Evolutionary conservation across 2,113 vertebrate species (phyloP), one percentile per base, ranked within the genome.

Genomic region (Barbus barbus): DNA sequence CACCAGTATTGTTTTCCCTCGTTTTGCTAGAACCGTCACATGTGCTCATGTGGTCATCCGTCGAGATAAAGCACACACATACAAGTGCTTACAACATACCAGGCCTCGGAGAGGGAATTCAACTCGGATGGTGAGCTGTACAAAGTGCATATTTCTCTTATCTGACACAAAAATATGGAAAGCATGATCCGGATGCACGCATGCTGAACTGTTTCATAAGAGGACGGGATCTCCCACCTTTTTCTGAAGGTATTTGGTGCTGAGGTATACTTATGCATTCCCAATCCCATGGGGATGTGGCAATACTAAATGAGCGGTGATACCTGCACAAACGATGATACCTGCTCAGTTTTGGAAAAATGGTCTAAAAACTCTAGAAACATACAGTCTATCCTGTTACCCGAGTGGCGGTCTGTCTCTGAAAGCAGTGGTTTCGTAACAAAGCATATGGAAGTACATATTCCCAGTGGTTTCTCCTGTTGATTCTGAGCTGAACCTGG

Each of bases 201-300:
- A 41, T 41, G 26, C 60, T 82, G 78, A 82, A 26, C 79, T 24
- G 48, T 81, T 53, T 81, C 74, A 38, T 61, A 81, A 31, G 36
- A 75, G 63, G 79, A 82, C 71, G 36, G 69, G 36, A 79, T 69
- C 69, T 74, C 77, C 78, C 38, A 33, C 74, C 18, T 82, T 87
- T 4, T 74, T 46, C 56, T 79, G 46, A 69, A 67, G n/a, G 67
- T 82, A 82, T 79, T 72, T 60, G 63, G 78, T 69, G 48, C 78
- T 88, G 86, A 88, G 86, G 86, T 88, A 85, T 88, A 85, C 80
- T 78, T 83, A 78, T 41, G 77, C 81, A 75, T 75, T 76, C 79
- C 83, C 83, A 73, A 33, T 79, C 76, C 83, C 83, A 44, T 38
- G 36, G 83, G 83, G 65, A 79, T 77, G 13, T 77, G 85, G 61